These are phyloP conservation scores for Leguminivora glycinivorella DNA, from an alignment of 1,140 invertebrate species.

Conservation along the genomic window DNA sequence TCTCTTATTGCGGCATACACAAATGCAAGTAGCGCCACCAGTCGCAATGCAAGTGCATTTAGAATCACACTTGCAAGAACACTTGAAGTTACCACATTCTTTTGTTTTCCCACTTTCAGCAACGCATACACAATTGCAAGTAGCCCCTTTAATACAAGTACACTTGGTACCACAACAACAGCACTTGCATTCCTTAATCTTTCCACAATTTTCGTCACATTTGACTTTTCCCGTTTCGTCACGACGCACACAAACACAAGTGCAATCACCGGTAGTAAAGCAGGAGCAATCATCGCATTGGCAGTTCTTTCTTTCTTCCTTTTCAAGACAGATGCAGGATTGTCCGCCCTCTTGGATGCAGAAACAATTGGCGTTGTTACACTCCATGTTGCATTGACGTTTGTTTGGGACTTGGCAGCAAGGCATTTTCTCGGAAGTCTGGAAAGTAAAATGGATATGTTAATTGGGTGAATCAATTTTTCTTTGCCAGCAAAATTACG, in stretches of 20 bases:
- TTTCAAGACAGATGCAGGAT: conserved; percentile 30
- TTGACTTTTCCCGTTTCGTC: neutral
- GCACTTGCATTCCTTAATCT: conserved; percentile 38
- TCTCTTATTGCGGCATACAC: neutral
- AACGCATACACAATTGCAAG: conserved; percentile 2
- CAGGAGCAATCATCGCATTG: conserved; percentile 26
- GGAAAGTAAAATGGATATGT: neutral
- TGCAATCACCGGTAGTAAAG: neutral
- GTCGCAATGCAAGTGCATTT: conserved; percentile 2
- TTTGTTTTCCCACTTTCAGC: conserved; percentile 23
- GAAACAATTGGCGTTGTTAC: conserved; percentile 6
- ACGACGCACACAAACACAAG: neutral
- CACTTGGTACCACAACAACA: conserved; percentile 25
- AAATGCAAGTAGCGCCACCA: neutral
- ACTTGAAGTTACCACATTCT: conserved; percentile 18
- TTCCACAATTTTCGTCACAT: conserved; percentile 31
- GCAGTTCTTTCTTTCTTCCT: neutral
- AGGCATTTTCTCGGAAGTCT: conserved; percentile 40
- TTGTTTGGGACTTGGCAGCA: conserved; percentile 47
- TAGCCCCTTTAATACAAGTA: neutral
- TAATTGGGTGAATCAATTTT: neutral
- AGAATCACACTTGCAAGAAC: neutral
- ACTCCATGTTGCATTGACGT: conserved; percentile 34
- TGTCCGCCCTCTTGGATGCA: neutral
- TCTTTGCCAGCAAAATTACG: too few species aligned